Evolutionary conservation across 2,113 vertebrate genomes (phyloP), one percentile per base, ranked within the genome.

Genomic region (Cariama cristata): DNA sequence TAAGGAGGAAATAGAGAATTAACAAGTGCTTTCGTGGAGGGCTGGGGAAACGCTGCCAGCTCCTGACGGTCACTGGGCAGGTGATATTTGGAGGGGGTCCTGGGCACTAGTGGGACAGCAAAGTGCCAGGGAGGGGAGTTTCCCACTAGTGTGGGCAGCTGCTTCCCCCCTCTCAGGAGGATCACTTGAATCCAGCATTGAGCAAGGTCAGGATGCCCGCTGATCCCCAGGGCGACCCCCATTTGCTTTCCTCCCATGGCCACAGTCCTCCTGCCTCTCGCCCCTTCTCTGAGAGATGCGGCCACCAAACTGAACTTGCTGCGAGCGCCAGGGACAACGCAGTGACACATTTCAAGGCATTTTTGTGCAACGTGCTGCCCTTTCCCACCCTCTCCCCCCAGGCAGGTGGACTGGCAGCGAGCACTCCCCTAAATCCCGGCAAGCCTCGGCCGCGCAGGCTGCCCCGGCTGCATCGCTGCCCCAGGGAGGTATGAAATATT

Each of bases 21-120:
- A 90, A 76, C 69, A 50, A 90, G 73, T 4, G 71, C 23, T 42
- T 67, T 33, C 0, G 1, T 0, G 2, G 44, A 69, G n/a, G 73
- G 83, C 47, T 0, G 3, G 14, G 76, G 45, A 30, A 30, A 3
- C 0, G 3, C 64, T 40, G 80, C 69, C 68, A 68, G 49, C 55
- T 40, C 63, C 47, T n/a, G 32, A 0, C 0, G 0, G 40, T 14
- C 69, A 5, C 38, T 1, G 22, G 17, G 14, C 0, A 0, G 49
- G 9, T 4, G 49, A 8, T 15, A 45, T 4, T 30, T 4, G 2
- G 32, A n/a, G 58, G 11, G 17, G 2, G 5, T 59, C 11, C 80
- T 13, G 82, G 45, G 55, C 12, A 5, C n/a, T 8, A 4, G 3
- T 6, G 56, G n/a, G 14, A 40, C 28, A 71, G 64, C 33, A 15